A percentile compares a stretch with the other conserved stretches of the same genome.
phyloP scores from a whole-genome alignment of 2,113 vertebrate genomes.

The Ahaetulla prasina region DNA sequence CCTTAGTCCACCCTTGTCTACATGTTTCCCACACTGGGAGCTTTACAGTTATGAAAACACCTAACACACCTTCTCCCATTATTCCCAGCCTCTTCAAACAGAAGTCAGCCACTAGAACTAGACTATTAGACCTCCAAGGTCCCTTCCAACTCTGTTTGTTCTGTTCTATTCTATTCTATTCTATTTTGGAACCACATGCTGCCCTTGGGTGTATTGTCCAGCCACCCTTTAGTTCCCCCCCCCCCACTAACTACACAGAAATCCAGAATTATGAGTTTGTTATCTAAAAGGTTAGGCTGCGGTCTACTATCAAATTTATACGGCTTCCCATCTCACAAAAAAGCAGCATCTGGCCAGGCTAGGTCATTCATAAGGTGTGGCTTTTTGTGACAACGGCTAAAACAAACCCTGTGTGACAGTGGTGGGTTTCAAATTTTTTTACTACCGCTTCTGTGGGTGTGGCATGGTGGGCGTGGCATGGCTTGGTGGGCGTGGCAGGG shows the following conservation, averaged over 20 bases:
- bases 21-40: too few species aligned
- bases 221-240: background rate
- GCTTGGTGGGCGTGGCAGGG: too few species aligned
- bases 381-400: background rate
- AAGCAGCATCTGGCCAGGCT: background rate
- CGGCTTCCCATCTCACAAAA: too few species aligned
- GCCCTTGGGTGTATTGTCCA: background rate
- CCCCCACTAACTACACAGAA: background rate
- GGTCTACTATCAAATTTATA: too few species aligned
- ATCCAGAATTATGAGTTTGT: background rate
- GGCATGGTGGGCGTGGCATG: too few species aligned
- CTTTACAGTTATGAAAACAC: fast-evolving
- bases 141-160: too few species aligned
- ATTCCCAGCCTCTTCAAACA: background rate
- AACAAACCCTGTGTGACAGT: background rate
- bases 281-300: background rate
- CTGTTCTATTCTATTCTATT: too few species aligned
- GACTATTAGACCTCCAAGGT: too few species aligned
- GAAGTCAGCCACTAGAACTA: background rate
- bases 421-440: too few species aligned
- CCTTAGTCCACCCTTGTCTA: too few species aligned
- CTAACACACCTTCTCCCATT: too few species aligned
- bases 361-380: background rate
- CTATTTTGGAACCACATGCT: background rate
- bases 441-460: too few species aligned